A percentile compares a stretch with the other conserved stretches of the same genome.
Evolutionary conservation across 2,888 invertebrate genomes (phyloP).

Genomic region (Helobdella robusta): DNA sequence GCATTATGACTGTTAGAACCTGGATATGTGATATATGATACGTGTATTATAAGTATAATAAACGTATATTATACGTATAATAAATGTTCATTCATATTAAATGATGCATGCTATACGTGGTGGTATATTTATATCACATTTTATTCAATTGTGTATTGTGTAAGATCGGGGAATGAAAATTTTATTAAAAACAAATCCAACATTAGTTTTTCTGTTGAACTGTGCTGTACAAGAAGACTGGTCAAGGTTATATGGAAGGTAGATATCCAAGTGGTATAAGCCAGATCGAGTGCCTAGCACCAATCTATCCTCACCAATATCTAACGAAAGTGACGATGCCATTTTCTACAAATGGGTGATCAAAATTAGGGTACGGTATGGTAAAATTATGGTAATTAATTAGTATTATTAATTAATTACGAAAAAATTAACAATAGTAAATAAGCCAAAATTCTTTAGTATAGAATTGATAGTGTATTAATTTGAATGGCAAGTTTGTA

Average conservation of each 20-base stretch:
- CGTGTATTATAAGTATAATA: no score
- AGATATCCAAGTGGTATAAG: conserved; percentile 48
- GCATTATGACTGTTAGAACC: no score
- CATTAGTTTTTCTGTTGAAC: conserved; percentile 44
- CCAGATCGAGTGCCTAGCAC: conserved; percentile 45
- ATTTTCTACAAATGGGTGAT: conserved; percentile 41
- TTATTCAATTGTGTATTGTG: no score
- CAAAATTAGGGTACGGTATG: not conserved
- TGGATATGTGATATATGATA: no score
- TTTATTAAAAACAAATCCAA: no score
- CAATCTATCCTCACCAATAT: conserved; percentile 44
- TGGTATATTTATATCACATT: no score
- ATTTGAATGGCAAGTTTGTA: not conserved
- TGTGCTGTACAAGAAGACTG: conserved; percentile 48
- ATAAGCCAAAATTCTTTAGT: not conserved
- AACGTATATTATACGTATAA: no score
- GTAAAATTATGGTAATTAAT: not conserved
- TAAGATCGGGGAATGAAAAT: no score
- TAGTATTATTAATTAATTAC: not conserved
- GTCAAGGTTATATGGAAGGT: conserved; percentile 44
- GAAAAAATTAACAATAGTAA: not conserved
- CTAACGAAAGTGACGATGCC: conserved; percentile 43
- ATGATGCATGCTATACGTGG: no score
- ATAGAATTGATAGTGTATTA: not conserved
- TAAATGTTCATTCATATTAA: no score